phyloP scores from a whole-genome alignment of 2,888 invertebrate genomes.

The Sepioteuthis lessoniana region DNA sequence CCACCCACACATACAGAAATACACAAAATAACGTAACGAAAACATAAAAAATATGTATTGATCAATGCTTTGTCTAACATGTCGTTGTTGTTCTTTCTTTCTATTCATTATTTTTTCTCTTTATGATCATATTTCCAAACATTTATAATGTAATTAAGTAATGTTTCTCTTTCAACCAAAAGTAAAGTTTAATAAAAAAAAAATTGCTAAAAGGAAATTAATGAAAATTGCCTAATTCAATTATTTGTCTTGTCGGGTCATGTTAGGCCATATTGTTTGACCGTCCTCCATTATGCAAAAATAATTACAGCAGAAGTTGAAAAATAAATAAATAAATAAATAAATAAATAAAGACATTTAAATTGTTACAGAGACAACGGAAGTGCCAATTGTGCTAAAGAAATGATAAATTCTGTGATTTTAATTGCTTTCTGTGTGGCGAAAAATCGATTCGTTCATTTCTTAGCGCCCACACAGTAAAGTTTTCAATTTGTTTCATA shows the following conservation, averaged over 20 bases:
- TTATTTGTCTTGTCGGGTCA: neutral
- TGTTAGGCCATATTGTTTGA: neutral
- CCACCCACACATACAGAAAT: no score
- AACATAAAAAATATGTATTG: neutral
- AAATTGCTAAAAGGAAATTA: neutral
- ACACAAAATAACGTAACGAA: no score
- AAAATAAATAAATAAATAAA: neutral
- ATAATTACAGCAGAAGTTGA: neutral
- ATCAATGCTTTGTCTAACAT: neutral
- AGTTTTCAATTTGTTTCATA: neutral
- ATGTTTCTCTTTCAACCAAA: neutral
- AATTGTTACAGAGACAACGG: neutral
- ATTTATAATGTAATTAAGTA: neutral
- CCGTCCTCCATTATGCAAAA: neutral
- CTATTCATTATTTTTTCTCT: neutral
- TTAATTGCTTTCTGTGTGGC: neutral
- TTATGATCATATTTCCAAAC: neutral
- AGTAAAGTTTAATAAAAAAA: neutral
- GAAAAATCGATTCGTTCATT: neutral
- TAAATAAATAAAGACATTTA: no score
- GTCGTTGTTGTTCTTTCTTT: neutral
- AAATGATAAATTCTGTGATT: neutral
- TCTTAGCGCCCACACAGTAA: neutral
- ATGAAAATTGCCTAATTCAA: conserved; percentile 1
- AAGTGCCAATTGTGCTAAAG: neutral